Evolutionary conservation across 2,888 invertebrate genomes (phyloP), one percentile per base, ranked within the genome.

Genomic region (Orthosia cruda): DNA sequence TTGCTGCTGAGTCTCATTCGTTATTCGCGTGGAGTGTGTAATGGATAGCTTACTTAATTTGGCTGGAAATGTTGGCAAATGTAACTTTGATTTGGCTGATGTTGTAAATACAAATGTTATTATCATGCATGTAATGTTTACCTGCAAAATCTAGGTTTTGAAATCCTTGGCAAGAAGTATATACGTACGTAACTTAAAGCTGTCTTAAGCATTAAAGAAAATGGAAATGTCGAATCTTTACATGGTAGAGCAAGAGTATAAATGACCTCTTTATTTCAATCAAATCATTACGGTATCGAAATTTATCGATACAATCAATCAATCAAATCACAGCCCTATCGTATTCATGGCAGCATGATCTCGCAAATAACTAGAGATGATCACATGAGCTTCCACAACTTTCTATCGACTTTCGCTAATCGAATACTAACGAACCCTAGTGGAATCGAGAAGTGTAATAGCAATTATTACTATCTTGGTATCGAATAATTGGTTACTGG

Each of bases 381-480:
- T 88, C 89, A 84, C 79, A 78, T 80, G 80, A 83, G 81, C 85
- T 86, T 81, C 78, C 66, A 81, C 71, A 86, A 89, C 93, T 93
- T 93, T 93, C 93, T 93, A 93, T 87, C 84, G 81, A 88, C 91
- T 92, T 93, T 93, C 93, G 91, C 91, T 93, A 87, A 91, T 89
- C 91, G 87, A 87, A 86, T 85, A 74, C 61, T 80, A 72, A 84
- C 77, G 68, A 81, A 76, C 62, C 65, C 40, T 58, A 85, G 76
- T 74, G 80, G 81, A 84, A 77, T 78, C 62, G 81, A 81, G 81
- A 78, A 78, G 57, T 67, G 72, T 66, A 81, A 80, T 82, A 61
- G 69, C 74, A 74, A 85, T 86, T 76, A 77, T 69, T 69, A 76
- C 20, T 54, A 79, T 79, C 59, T 62, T 20, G 15, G 47, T 80